Evolutionary conservation across 2,888 invertebrate species (phyloP).

Genomic region (Heliconius cydno): DNA sequence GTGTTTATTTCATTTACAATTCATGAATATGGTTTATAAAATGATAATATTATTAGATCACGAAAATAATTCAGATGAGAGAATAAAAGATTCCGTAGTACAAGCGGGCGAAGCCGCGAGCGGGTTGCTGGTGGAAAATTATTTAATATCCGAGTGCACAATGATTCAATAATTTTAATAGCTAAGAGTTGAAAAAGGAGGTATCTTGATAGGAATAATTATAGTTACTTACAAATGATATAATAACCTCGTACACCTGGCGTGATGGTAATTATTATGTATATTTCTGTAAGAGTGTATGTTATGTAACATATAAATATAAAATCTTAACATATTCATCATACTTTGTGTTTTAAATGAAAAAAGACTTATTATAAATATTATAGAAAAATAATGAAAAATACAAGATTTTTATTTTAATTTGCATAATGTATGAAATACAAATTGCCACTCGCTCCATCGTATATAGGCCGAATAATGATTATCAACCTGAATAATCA

Average conservation of each 20-base stretch:
- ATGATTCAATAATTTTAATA: not conserved
- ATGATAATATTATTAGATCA: too few relatives aligned
- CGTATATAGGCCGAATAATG: not conserved
- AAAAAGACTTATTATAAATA: too few relatives aligned
- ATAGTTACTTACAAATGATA: conserved; percentile 3
- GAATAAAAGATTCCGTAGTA: too few relatives aligned
- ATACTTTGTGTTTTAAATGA: not conserved
- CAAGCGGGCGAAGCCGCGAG: too few relatives aligned
- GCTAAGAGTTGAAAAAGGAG: too few relatives aligned
- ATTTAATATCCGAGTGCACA: not conserved
- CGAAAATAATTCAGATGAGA: too few relatives aligned
- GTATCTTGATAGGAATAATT: conserved; percentile 10
- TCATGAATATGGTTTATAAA: too few relatives aligned
- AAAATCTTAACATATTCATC: not conserved
- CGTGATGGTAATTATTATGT: not conserved
- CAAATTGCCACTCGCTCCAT: not conserved
- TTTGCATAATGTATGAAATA: not conserved
- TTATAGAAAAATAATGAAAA: not conserved
- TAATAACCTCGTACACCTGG: not conserved
- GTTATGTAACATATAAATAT: not conserved
- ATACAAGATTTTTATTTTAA: not conserved
- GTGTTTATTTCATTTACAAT: too few relatives aligned
- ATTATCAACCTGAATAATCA: not conserved
- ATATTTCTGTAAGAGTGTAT: not conserved
- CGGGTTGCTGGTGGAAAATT: not conserved